Percentiles rank a stretch among this genome's conserved stretches.
Evolutionary conservation across 2,888 invertebrate species (phyloP).

Genomic region (Heliconius charithonia): DNA sequence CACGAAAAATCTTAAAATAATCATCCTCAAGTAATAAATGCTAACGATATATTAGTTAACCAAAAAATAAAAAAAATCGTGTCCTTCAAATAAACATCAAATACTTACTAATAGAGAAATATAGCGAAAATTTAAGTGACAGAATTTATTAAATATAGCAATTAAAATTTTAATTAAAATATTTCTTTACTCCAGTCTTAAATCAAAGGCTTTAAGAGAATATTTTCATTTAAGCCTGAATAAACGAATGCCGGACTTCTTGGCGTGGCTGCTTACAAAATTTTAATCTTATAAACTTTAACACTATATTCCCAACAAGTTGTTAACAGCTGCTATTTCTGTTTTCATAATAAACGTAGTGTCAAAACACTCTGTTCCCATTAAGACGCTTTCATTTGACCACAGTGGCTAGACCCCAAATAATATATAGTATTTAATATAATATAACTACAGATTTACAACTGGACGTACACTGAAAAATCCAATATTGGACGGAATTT

Average conservation of each 20-base stretch:
- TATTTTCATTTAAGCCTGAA: conserved; percentile 31
- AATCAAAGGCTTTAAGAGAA: conserved; percentile 34
- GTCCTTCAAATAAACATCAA: background rate
- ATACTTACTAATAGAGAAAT: background rate
- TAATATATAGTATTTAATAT: too few relatives aligned
- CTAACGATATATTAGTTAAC: background rate
- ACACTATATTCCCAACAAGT: background rate
- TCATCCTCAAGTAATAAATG: background rate
- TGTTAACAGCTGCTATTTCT: background rate
- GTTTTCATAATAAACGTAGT: background rate
- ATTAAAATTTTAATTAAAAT: conserved; percentile 34
- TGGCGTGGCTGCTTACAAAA: conserved; percentile 18
- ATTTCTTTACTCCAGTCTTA: conserved; percentile 19
- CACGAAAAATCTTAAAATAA: background rate
- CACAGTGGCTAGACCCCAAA: too few relatives aligned
- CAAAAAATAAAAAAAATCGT: background rate
- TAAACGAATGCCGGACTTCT: conserved; percentile 33
- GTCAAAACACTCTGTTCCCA: too few relatives aligned
- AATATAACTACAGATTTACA: background rate
- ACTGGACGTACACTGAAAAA: background rate
- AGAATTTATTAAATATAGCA: conserved; percentile 18
- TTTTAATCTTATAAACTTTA: conserved; percentile 12
- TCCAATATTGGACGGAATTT: background rate
- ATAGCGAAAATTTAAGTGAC: background rate
- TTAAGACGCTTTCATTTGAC: too few relatives aligned